These are phyloP conservation scores for Nymphalis io DNA, from an alignment of 1,140 invertebrate species.

Conservation along the genomic window DNA sequence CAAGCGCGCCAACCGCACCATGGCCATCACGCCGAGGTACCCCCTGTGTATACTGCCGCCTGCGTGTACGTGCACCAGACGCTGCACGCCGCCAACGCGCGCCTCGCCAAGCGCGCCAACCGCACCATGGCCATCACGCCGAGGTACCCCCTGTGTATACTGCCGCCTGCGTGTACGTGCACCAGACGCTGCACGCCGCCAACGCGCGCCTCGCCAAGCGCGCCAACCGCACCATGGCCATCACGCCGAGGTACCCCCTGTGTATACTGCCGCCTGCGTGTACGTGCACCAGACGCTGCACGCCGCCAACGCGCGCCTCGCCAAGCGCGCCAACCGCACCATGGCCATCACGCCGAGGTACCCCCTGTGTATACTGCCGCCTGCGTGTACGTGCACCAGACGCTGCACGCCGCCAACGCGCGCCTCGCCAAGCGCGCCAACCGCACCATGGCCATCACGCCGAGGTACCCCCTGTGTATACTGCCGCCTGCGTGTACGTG, in stretches of 20 bases:
- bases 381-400: slow-evolving; percentile 99
- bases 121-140: slow-evolving; percentile 93
- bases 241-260: slow-evolving; percentile 63
- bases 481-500: slow-evolving; percentile 98
- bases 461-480: too few species aligned
- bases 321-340: slow-evolving; percentile 95
- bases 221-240: slow-evolving; percentile 97
- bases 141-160: too few species aligned
- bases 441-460: slow-evolving; percentile 93
- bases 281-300: slow-evolving; percentile 99
- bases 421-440: slow-evolving; percentile 94
- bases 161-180: slow-evolving; percentile 99
- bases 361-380: slow-evolving; percentile 87
- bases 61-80: slow-evolving; percentile 99
- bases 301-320: slow-evolving; percentile 93
- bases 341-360: slow-evolving; percentile 88
- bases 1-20: slow-evolving; percentile 95
- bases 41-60: slow-evolving; percentile 87
- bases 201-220: slow-evolving; percentile 94
- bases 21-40: slow-evolving; percentile 86
- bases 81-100: slow-evolving; percentile 94
- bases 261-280: slow-evolving; percentile 98
- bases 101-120: slow-evolving; percentile 94
- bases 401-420: slow-evolving; percentile 95
- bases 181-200: slow-evolving; percentile 97